These are phyloP conservation scores for Acleris laterana DNA, from an alignment of 2,888 invertebrate genomes.

Conservation along the genomic window DNA sequence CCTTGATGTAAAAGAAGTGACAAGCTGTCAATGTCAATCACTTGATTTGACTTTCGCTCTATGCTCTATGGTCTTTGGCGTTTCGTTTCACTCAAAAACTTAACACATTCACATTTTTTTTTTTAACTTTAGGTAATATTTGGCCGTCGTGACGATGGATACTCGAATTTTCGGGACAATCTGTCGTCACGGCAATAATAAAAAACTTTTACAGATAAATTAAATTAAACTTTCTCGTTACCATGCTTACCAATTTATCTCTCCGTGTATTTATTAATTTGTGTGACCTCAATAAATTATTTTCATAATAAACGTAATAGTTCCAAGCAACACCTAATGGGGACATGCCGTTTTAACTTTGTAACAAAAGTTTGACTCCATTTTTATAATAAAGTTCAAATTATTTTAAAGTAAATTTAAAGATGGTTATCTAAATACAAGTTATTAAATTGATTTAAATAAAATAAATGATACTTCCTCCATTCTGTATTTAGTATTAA, in stretches of 20 bases:
- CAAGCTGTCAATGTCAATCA: constrained; percentile 18
- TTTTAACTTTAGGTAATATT: background rate
- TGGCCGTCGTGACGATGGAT: constrained; percentile 10
- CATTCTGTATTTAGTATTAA: constrained; percentile 7
- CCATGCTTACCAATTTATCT: constrained; percentile 16
- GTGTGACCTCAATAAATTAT: constrained; percentile 12
- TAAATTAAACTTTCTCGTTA: constrained; percentile 16
- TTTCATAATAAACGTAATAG: constrained; percentile 16
- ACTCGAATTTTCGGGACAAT: constrained; percentile 11
- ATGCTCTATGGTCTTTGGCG: constrained; percentile 8
- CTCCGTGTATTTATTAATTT: constrained; percentile 16
- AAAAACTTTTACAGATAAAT: constrained; percentile 17
- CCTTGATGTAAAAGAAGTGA: constrained; percentile 27
- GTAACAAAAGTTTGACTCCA: constrained; percentile 12
- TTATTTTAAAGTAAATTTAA: constrained; percentile 17
- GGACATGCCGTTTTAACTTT: constrained; percentile 13
- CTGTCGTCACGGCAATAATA: constrained; percentile 18
- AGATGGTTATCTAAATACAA: constrained; percentile 18
- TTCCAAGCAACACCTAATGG: constrained; percentile 15
- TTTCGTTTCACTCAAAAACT: background rate
- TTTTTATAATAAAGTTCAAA: constrained; percentile 16
- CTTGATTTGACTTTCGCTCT: constrained; percentile 27
- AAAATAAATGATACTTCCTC: constrained; percentile 6
- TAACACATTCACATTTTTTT: too few relatives aligned
- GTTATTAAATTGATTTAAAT: constrained; percentile 17